A percentile compares a stretch with the other conserved stretches of the same genome.
These are phyloP conservation scores for Malacoctenus gilli DNA, from an alignment of 2,797 vertebrate genomes.

Conservation along the genomic window DNA sequence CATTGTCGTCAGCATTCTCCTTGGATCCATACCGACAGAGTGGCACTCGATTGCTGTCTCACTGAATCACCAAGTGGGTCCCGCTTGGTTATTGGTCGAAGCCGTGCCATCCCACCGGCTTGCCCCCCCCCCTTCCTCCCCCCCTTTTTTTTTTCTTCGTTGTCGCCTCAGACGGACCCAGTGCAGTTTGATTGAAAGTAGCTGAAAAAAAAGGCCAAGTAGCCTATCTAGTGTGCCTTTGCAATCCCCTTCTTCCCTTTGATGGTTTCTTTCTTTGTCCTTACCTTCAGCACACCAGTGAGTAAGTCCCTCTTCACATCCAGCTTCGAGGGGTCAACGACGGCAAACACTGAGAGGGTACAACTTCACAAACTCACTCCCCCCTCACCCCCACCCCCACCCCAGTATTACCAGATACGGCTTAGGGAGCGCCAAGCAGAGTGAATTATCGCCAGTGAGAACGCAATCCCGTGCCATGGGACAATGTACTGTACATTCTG, in stretches of 20 bases:
- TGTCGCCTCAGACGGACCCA: slow-evolving; percentile 53
- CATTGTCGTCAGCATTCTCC: slow-evolving; percentile 63
- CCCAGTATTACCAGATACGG: slow-evolving; percentile 48
- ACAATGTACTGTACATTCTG: slow-evolving; percentile 82
- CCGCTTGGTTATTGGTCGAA: slow-evolving; percentile 56
- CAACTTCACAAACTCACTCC: slow-evolving; percentile 50
- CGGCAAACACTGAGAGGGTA: slow-evolving; percentile 57
- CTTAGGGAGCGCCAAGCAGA: slow-evolving; percentile 50
- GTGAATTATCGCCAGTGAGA: slow-evolving; percentile 63
- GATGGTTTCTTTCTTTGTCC: slow-evolving; percentile 69
- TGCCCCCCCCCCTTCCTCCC: no score
- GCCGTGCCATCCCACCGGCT: slow-evolving; percentile 46
- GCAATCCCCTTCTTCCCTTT: slow-evolving; percentile 65
- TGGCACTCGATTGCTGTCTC: slow-evolving; percentile 71
- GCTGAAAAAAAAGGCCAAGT: slow-evolving; percentile 72
- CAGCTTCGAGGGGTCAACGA: slow-evolving; percentile 64
- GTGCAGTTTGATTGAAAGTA: slow-evolving; percentile 72
- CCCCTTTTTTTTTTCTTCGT: no score
- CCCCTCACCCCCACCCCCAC: no score
- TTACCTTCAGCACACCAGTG: slow-evolving; percentile 69
- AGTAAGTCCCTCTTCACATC: slow-evolving; percentile 67
- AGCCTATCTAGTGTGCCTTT: slow-evolving; percentile 85
- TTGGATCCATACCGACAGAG: slow-evolving; percentile 62
- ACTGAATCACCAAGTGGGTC: no score
- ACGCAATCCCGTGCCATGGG: slow-evolving; percentile 69